Evolutionary conservation across 2,113 vertebrate species (phyloP).

Genomic region (Helogale parvula): DNA sequence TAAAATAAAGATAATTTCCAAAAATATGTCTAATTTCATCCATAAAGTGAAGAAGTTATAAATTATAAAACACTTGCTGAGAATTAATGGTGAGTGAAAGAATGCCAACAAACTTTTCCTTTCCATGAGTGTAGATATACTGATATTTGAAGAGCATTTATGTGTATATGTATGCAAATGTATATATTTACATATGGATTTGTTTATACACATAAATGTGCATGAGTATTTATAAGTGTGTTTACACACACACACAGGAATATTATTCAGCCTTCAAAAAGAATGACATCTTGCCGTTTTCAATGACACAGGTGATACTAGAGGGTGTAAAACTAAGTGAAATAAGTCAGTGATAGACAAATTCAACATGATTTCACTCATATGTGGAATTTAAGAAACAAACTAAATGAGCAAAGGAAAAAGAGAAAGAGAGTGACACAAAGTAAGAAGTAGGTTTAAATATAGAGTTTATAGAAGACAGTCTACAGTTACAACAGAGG

Average conservation of each 20-base stretch:
- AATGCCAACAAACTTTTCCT: neutral
- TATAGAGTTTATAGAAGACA: neutral
- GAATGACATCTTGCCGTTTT: neutral
- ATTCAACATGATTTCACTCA: neutral
- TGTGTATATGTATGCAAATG: too few relatives aligned
- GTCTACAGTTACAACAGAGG: neutral
- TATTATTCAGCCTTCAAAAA: neutral
- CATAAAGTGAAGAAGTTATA: neutral
- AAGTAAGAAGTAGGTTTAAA: neutral
- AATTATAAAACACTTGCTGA: neutral
- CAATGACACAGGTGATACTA: neutral
- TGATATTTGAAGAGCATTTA: neutral
- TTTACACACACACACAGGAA: neutral
- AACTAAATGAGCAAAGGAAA: neutral
- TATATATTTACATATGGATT: too few relatives aligned
- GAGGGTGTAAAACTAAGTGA: neutral
- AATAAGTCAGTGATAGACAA: neutral
- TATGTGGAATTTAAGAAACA: neutral
- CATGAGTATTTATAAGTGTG: too few relatives aligned
- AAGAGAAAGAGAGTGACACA: neutral
- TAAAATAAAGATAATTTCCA: neutral
- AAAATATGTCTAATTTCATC: neutral
- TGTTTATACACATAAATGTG: too few relatives aligned
- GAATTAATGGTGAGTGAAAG: neutral
- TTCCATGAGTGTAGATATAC: neutral